Evolutionary conservation across 2,888 invertebrate genomes (phyloP).

Genomic region (Caradrina clavipalpis): DNA sequence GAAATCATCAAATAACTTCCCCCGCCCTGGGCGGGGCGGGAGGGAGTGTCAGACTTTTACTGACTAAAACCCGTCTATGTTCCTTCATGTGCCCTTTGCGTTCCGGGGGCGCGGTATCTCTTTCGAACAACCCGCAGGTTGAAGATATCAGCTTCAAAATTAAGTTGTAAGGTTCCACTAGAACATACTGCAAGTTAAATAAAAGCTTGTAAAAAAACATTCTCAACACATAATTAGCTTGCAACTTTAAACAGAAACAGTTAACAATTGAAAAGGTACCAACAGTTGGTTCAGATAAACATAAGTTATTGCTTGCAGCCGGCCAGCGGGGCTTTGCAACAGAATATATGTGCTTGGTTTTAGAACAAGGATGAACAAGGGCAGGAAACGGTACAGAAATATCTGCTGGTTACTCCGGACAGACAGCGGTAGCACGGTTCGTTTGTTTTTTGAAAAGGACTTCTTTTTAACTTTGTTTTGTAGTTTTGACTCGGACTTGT

Average conservation of each 20-base stretch:
- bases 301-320: constrained; percentile 46
- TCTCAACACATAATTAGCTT: constrained; percentile 11
- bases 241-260: constrained; percentile 10
- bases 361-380: constrained; percentile 19
- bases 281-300: constrained; percentile 54
- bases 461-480: constrained; percentile 5
- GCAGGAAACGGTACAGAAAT: constrained; percentile 24
- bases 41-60: too few species aligned
- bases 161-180: too few species aligned
- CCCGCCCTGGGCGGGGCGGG: too few species aligned
- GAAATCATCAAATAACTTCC: too few species aligned
- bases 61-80: too few species aligned
- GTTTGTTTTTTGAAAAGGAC: constrained; percentile 19
- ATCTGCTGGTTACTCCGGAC: constrained; percentile 28
- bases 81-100: too few species aligned
- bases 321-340: constrained; percentile 21
- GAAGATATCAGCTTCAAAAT: too few species aligned
- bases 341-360: constrained; percentile 39
- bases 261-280: constrained; percentile 47
- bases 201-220: too few species aligned
- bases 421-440: constrained; percentile 16
- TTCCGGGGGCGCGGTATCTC: too few species aligned
- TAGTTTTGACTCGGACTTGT: constrained; percentile 3
- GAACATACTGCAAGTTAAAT: too few species aligned
- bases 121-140: too few species aligned